Evolutionary conservation across 2,113 vertebrate species (phyloP).

Genomic region (Prionailurus viverrinus): DNA sequence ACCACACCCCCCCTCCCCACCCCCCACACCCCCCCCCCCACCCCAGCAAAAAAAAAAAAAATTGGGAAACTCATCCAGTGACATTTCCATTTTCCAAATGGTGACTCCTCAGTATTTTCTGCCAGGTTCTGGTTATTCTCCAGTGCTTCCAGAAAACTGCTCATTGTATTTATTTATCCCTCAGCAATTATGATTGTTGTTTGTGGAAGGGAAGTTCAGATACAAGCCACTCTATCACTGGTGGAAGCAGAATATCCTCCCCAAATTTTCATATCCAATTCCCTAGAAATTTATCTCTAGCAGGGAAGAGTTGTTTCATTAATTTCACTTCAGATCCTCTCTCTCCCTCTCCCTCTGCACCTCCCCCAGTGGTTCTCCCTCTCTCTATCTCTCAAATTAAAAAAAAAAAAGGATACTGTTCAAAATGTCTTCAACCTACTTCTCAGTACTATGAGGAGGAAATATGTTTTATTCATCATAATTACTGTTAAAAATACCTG

Average conservation of each 20-base stretch:
- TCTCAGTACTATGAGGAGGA: background rate
- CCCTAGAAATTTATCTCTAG: conserved; percentile 3
- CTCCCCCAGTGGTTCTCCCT: too few relatives aligned
- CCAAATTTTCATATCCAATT: background rate
- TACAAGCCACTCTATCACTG: background rate
- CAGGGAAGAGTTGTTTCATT: background rate
- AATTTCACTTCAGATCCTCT: background rate
- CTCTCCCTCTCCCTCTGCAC: too few relatives aligned
- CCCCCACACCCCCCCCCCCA: too few relatives aligned
- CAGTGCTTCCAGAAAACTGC: background rate
- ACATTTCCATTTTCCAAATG: background rate
- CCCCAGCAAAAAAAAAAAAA: background rate
- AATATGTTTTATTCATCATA: background rate
- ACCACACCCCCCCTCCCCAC: background rate
- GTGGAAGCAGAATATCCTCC: background rate
- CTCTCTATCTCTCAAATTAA: too few relatives aligned
- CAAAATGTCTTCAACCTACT: background rate
- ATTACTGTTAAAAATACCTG: background rate
- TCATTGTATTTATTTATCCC: background rate
- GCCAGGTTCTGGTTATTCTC: background rate
- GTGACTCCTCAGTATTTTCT: background rate
- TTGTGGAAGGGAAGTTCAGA: background rate
- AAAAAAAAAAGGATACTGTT: too few relatives aligned
- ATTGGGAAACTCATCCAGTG: background rate
- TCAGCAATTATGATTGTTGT: background rate